Evolutionary conservation across 37 sponge, comb jelly and placozoan genomes (phyloP).

Genomic region (Aphrocallistes beatrix): DNA sequence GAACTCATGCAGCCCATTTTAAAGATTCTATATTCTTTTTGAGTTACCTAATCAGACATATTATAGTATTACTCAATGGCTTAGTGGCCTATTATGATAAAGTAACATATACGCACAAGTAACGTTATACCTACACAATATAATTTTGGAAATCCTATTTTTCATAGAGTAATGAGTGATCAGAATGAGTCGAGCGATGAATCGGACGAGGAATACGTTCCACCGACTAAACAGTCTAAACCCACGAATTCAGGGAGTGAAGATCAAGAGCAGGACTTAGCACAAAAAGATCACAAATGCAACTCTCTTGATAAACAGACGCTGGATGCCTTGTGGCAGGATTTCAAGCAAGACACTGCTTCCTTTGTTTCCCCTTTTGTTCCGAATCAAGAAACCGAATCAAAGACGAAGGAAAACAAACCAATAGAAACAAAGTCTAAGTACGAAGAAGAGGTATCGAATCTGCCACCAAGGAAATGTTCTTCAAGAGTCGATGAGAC

Average conservation of each 20-base stretch:
- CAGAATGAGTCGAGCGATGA: conserved; percentile 14
- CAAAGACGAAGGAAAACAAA: not conserved
- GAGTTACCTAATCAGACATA: too few relatives aligned
- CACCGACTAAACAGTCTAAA: not conserved
- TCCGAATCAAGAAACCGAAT: too few relatives aligned
- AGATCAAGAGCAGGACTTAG: not conserved
- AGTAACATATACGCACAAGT: too few relatives aligned
- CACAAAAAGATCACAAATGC: not conserved
- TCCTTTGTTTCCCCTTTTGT: not conserved
- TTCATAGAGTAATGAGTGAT: too few relatives aligned
- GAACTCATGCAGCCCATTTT: too few relatives aligned
- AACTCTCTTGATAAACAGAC: not conserved
- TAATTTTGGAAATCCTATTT: too few relatives aligned
- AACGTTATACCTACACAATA: too few relatives aligned
- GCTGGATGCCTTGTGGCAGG: not conserved
- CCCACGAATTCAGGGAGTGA: not conserved
- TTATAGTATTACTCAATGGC: too few relatives aligned
- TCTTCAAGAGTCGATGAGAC: too few relatives aligned
- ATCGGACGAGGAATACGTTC: not conserved
- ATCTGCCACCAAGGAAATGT: not conserved
- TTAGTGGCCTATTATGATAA: too few relatives aligned
- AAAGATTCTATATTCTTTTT: too few relatives aligned
- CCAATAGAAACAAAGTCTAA: not conserved
- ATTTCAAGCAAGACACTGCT: not conserved
- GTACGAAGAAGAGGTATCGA: not conserved